These are phyloP conservation scores for pig (Sus scrofa) DNA, from an alignment of 2,113 vertebrate species.

Conservation along the genomic window DNA sequence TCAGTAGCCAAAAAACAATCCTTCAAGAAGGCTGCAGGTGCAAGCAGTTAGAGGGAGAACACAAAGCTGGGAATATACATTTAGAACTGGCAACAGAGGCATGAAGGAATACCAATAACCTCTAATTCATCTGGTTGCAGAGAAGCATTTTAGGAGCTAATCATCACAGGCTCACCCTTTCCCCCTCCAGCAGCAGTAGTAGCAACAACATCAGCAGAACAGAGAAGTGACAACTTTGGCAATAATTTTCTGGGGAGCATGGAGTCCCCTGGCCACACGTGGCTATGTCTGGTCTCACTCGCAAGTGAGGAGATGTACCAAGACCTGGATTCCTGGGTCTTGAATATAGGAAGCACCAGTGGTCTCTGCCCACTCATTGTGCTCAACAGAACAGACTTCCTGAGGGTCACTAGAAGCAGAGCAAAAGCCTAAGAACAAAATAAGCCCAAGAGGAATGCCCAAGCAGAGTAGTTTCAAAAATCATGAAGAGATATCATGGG, in stretches of 20 bases:
- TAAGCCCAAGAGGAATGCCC: neutral
- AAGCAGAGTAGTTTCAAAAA: neutral
- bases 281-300: neutral
- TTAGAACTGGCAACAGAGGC: neutral
- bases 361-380: neutral
- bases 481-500: neutral
- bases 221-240: neutral
- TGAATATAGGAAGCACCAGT: neutral
- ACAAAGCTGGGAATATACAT: neutral
- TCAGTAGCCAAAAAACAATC: neutral
- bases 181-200: too few species aligned
- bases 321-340: fast-evolving
- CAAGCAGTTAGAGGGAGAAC: neutral
- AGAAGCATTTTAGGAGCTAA: neutral
- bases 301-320: neutral
- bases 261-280: neutral
- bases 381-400: neutral
- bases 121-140: neutral
- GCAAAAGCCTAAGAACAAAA: neutral
- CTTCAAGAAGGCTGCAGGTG: neutral
- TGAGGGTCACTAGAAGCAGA: neutral
- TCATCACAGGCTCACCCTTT: neutral
- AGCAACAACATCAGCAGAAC: neutral
- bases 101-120: neutral
- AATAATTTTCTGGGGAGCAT: neutral